Evolutionary conservation across 1,140 invertebrate genomes (phyloP).

Genomic region (Bombus sibiricus): DNA sequence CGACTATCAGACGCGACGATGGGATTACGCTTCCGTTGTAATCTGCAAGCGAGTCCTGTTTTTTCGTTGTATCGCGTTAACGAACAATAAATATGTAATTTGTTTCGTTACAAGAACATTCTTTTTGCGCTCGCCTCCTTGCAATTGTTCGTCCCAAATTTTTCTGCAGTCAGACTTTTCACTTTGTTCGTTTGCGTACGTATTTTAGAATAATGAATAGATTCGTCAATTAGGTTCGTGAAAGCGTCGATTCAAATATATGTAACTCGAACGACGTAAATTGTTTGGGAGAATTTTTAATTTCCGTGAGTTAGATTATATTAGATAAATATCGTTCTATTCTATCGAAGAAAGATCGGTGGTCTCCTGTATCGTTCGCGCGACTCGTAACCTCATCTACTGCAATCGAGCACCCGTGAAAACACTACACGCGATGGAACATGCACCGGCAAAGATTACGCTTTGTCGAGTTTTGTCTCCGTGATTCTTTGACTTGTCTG

Average conservation of each 20-base stretch:
- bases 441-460: background rate
- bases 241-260: background rate
- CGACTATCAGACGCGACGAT: too few species aligned
- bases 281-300: background rate
- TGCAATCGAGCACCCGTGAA: background rate
- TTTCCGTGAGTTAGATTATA: background rate
- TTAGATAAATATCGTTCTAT: background rate
- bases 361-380: too few species aligned
- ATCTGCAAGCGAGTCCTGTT: too few species aligned
- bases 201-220: too few species aligned
- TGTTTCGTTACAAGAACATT: too few species aligned
- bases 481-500: conserved; percentile 2
- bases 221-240: background rate
- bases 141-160: background rate
- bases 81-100: too few species aligned
- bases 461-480: background rate
- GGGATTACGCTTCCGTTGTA: too few species aligned
- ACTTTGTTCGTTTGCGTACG: too few species aligned
- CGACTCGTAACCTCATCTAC: too few species aligned
- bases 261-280: background rate
- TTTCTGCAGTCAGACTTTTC: background rate
- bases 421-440: background rate
- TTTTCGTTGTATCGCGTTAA: too few species aligned
- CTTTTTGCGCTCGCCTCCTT: too few species aligned
- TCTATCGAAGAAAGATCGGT: background rate